These are phyloP conservation scores for Oreocharis arfaki DNA, from an alignment of 2,113 vertebrate species.

Conservation along the genomic window DNA sequence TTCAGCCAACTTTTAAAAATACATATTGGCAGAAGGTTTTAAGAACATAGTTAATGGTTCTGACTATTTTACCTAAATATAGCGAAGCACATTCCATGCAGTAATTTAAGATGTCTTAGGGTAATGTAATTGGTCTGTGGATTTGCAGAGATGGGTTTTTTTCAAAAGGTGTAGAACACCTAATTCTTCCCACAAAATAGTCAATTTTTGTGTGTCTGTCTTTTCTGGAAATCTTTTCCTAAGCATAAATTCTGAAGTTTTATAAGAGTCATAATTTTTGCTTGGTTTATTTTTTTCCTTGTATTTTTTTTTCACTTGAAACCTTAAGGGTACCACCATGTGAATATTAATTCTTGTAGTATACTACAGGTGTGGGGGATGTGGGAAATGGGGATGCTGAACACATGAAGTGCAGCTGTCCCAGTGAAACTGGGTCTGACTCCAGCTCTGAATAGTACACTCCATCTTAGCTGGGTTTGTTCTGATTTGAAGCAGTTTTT, in stretches of 20 bases:
- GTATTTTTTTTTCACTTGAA: not conserved
- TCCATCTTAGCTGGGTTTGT: not conserved
- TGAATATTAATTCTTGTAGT: not conserved
- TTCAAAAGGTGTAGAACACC: not conserved
- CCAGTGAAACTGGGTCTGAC: not conserved
- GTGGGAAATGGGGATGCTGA: not conserved
- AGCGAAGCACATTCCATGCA: not conserved
- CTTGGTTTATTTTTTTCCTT: not conserved
- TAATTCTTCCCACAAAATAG: not conserved
- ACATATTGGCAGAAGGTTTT: not conserved
- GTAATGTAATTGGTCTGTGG: not conserved
- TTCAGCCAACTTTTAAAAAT: not conserved
- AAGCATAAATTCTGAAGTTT: not conserved
- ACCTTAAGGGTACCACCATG: not conserved
- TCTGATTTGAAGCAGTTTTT: not conserved
- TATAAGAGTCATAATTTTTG: not conserved
- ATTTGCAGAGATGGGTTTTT: not conserved
- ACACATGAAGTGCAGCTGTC: not conserved
- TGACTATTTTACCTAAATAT: not conserved
- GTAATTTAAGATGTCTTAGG: not conserved
- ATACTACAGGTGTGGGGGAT: not conserved
- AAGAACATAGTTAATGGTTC: not conserved
- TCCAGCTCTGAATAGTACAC: not conserved
- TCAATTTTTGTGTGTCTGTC: not conserved
- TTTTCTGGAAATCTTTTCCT: not conserved